Percentiles rank a stretch among this genome's conserved stretches.
Conservation (phyloP, 2,888 invertebrate species). For the Clunio marinus region DNA sequence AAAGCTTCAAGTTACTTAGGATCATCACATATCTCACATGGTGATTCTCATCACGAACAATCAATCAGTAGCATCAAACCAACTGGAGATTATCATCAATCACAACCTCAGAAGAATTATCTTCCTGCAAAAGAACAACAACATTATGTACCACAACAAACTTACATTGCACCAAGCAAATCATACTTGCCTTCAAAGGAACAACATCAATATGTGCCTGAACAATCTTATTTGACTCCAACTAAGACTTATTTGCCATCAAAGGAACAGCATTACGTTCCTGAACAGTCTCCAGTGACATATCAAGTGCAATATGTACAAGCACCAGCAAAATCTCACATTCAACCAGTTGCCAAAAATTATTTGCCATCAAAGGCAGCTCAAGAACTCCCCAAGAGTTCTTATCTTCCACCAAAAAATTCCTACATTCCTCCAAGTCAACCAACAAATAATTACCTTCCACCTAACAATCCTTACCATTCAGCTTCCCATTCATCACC, state of each 20-base stretch:
- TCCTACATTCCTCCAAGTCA: not conserved
- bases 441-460: conserved; percentile 25
- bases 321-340: not conserved
- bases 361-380: conserved; percentile 15
- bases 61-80: not conserved
- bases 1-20: conserved; percentile 28
- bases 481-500: not conserved
- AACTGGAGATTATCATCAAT: not conserved
- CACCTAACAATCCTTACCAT: not conserved
- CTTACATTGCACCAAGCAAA: conserved; percentile 1
- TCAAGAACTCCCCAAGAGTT: not conserved
- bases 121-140: conserved; percentile 23
- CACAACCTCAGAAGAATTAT: not conserved
- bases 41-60: not conserved
- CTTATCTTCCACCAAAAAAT: conserved; percentile 19
- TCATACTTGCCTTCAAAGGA: conserved; percentile 32
- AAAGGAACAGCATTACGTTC: conserved; percentile 19
- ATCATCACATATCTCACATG: conserved; percentile 2
- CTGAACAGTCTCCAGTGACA: not conserved
- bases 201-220: not conserved
- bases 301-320: conserved; percentile 27
- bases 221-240: conserved; percentile 10
- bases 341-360: not conserved
- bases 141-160: not conserved
- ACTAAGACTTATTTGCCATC: conserved; percentile 29